A percentile compares a stretch with the other conserved stretches of the same genome.
Conservation (phyloP, 30 jellyfish, hydroid and myxozoan species). For the Aurelia sp. region DNA sequence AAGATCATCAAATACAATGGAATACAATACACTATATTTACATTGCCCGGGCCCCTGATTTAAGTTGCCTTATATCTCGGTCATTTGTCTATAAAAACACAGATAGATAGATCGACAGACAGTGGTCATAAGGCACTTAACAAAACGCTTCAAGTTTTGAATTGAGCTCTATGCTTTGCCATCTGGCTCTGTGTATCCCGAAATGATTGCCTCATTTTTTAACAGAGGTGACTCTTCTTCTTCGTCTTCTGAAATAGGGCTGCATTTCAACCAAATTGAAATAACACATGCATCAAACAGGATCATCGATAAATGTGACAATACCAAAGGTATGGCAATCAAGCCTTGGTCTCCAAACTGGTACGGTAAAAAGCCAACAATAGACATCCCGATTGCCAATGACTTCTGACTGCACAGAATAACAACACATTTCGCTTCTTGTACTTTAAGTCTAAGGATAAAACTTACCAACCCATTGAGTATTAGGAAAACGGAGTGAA, state of each 20-base stretch:
- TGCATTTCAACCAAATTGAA: conserved; percentile 76
- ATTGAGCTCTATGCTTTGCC: not conserved
- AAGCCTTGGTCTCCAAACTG: conserved; percentile 87
- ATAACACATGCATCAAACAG: conserved; percentile 80
- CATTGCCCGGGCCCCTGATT: too few relatives aligned
- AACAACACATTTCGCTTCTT: conserved; percentile 74
- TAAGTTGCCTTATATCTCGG: too few relatives aligned
- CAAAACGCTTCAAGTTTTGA: too few relatives aligned
- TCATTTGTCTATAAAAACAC: too few relatives aligned
- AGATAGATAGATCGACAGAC: too few relatives aligned
- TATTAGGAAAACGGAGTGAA: conserved; percentile 73
- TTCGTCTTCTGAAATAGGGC: conserved; percentile 59
- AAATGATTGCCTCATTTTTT: conserved; percentile 13
- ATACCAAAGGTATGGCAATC: conserved; percentile 78
- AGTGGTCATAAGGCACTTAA: too few relatives aligned
- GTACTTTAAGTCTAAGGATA: conserved; percentile 50
- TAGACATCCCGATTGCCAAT: conserved; percentile 78
- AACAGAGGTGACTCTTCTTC: conserved; percentile 64
- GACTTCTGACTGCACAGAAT: conserved; percentile 94
- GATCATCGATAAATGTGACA: conserved; percentile 83
- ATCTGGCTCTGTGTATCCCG: conserved; percentile 70
- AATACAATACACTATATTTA: too few relatives aligned
- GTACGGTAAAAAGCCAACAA: conserved; percentile 75
- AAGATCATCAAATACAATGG: too few relatives aligned
- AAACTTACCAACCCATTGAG: conserved; percentile 71